phyloP scores from a whole-genome alignment of 2,113 vertebrate species.

The Ophthalmolycus amberensis region DNA sequence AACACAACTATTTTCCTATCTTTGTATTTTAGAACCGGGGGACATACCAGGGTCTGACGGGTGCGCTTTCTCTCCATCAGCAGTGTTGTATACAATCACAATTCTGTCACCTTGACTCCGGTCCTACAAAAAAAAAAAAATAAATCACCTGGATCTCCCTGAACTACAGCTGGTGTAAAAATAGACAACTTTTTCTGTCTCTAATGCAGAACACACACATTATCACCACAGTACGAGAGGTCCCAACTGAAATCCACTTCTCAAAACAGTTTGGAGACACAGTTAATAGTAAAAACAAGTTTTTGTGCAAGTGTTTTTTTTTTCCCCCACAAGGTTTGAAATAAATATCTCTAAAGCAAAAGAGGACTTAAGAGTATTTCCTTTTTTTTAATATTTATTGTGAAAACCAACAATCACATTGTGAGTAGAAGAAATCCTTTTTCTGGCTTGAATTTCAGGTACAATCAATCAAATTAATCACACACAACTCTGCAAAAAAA shows the following conservation, averaged over 20 bases:
- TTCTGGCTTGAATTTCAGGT: constrained; percentile 55
- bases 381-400: constrained; percentile 27
- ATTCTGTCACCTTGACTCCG: constrained; percentile 28
- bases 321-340: constrained; percentile 60
- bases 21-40: not conserved
- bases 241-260: constrained; percentile 56
- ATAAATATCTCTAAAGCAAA: constrained; percentile 81
- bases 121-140: constrained; percentile 13
- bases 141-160: constrained; percentile 26
- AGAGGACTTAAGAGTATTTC: constrained; percentile 50
- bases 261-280: constrained; percentile 57
- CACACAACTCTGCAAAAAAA: constrained; percentile 70
- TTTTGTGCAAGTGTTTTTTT: constrained; percentile 63
- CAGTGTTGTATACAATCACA: constrained; percentile 43
- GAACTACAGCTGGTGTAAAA: constrained; percentile 51
- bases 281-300: constrained; percentile 61
- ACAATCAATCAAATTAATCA: constrained; percentile 62
- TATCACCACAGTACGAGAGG: constrained; percentile 56
- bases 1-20: constrained; percentile 16
- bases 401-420: constrained; percentile 69
- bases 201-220: constrained; percentile 40
- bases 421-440: constrained; percentile 50
- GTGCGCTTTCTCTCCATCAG: constrained; percentile 34
- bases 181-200: constrained; percentile 10
- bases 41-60: constrained; percentile 13